Evolutionary conservation across 2,888 invertebrate species (phyloP), one percentile per base, ranked within the genome.

Genomic region (Amphiduros pacificus): DNA sequence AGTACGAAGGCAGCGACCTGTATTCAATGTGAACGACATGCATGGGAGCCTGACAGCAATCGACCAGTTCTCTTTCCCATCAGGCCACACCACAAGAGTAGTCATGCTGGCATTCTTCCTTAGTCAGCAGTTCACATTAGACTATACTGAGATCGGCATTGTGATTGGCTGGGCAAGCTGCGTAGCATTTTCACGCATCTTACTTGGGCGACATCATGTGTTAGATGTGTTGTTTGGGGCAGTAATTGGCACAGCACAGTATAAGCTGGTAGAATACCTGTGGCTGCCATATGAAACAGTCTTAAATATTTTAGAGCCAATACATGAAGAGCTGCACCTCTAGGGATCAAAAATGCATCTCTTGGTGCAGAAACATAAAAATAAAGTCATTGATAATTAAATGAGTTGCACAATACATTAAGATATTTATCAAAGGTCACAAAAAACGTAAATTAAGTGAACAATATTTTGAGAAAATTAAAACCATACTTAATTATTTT

Each of bases 11-110:
- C 86, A 90, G 71, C 86, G 96, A 31, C 95, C 95, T 0, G 76
- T 85, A 0, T 85, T 86, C 26, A 88, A 89, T 75, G 84, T 85
- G 64, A 88, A 88, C 70, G 90, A 92, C 77, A 86, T 89, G 69
- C 82, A 90, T 64, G 87, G 87, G 36, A 84, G 84, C 2, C 69
- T 92, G 24, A n/a, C n/a, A n/a, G 91, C 93, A 0, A 91, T 94
- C 0, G 80, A 80, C 61, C 90, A 92, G 74, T 97, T 89, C 80
- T 89, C 90, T 53, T 98, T 98, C 80, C 98, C 97, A 14, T 97
- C 96, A 0, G 96, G 96, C 0, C 97, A 98, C 81, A 89, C 93
- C 0, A 93, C 95, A 28, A 85, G 97, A 71, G 89, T 93, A 0
- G 87, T 90, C 3, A 87, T 91, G 78, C 85, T 96, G 26, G 85